Evolutionary conservation across 2,888 invertebrate genomes (phyloP), one percentile per base, ranked within the genome.

Genomic region (Heteromyza rotundicornis): DNA sequence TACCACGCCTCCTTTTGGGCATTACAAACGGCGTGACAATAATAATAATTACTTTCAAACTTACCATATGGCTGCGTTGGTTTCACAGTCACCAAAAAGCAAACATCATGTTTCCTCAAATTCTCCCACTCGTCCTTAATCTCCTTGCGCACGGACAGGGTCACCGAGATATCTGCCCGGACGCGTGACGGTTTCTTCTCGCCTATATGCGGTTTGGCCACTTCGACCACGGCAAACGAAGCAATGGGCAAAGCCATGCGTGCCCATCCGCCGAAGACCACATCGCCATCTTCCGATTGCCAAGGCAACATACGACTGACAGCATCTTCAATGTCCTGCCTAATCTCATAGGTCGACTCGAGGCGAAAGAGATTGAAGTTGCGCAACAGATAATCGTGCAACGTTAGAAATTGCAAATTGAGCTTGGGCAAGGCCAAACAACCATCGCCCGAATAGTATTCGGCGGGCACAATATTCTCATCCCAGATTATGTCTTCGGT

Each of bases 401-500:
- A 85, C 0, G 99, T 99, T 12, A 99, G 86, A 82, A 99, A 99
- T 84, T 99, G 99, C 5, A 99, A 86, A 85, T 99, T 99, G 2
- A 99, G 85, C 82, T 99, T 99, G 0, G 99, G 98, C 66, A 99
- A 85, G 0, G 99, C 98, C 32, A 99, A 86, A 72, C 95, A 95
- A 19, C 92, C 95, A 82, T 98, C 98, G 0, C 98, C 97, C 47
- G 95, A 94, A 84, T 94, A 98, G 80, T 97, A 97, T 76, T 98
- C 97, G 0, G 96, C 94, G 0, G 99, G 99, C 0, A 99, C 98
- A 49, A 99, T 90, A 79, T 98, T 98, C 82, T 99, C 98, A 83
- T 99, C 96, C 99, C 99, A 99, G 72, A 99, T 96, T 2, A 98
- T 92, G 63, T 94, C 91, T 81, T 99, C 99, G 0, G 97, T 98